A percentile compares a stretch with the other conserved stretches of the same genome.
Evolutionary conservation across 92 coral and sea anemone genomes (phyloP).

Genomic region (Parazoanthus swiftii): DNA sequence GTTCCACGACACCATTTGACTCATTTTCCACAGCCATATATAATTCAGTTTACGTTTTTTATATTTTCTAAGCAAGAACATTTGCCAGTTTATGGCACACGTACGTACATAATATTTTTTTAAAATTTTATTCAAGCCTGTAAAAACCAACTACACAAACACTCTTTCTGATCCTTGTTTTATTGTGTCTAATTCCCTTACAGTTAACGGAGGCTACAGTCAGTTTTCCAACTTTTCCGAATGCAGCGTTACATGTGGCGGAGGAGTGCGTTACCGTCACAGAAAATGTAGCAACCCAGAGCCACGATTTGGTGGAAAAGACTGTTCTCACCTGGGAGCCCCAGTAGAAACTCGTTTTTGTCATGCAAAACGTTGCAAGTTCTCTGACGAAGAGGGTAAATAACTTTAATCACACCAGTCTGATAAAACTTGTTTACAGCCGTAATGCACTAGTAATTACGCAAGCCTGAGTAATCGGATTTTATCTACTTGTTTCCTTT

Average conservation of each 20-base stretch:
- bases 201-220: constrained; percentile 90
- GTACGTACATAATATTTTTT: background rate
- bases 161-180: background rate
- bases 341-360: constrained; percentile 80
- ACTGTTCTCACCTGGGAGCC: constrained; percentile 77
- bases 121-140: no score
- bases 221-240: constrained; percentile 79
- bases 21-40: background rate
- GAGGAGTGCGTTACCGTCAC: constrained; percentile 86
- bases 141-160: no score
- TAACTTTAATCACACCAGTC: background rate
- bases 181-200: no score
- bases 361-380: constrained; percentile 56
- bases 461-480: background rate
- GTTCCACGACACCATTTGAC: background rate
- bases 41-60: background rate
- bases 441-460: no score
- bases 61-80: background rate
- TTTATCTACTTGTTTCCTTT: background rate
- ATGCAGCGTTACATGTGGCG: constrained; percentile 94
- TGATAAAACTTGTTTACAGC: background rate
- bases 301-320: constrained; percentile 82
- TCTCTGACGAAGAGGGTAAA: background rate
- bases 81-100: background rate
- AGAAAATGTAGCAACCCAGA: constrained; percentile 79